Evolutionary conservation across 2,113 vertebrate genomes (phyloP).

Genomic region (Cricetomys ansorgei): DNA sequence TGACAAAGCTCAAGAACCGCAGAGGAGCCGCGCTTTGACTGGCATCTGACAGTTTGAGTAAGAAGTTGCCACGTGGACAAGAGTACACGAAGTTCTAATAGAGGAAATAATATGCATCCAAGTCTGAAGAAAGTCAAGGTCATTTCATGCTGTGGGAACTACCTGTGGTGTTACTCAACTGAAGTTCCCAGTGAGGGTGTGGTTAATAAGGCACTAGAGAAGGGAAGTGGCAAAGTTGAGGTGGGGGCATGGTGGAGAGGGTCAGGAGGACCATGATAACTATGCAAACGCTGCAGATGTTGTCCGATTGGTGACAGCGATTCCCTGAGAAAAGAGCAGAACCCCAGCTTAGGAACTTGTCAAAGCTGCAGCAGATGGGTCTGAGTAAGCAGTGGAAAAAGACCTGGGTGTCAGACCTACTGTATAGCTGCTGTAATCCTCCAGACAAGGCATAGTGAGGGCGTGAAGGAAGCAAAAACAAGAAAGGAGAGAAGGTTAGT

Average conservation of each 20-base stretch:
- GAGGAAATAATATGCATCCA: neutral
- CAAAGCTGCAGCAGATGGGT: rapidly evolving
- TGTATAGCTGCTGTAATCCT: rapidly evolving
- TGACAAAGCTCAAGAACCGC: neutral
- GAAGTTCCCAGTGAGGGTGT: conserved; percentile 52
- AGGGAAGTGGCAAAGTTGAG: conserved; percentile 56
- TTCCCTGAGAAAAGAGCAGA: neutral
- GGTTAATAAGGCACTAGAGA: neutral
- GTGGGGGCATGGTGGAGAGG: neutral
- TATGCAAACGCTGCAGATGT: neutral
- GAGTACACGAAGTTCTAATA: neutral
- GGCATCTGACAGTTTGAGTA: neutral
- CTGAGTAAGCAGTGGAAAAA: neutral
- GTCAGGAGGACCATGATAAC: neutral
- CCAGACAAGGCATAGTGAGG: neutral
- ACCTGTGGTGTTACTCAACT: conserved; percentile 11
- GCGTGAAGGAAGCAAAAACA: neutral
- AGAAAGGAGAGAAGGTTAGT: neutral
- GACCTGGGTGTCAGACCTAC: neutral
- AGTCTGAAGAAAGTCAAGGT: conserved; percentile 23
- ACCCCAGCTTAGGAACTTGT: rapidly evolving
- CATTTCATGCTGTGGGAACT: conserved; percentile 39
- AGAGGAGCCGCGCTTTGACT: neutral
- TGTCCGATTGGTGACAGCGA: rapidly evolving
- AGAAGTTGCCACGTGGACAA: neutral